phyloP scores from a whole-genome alignment of 2,797 vertebrate species.

The Octomys mimax region DNA sequence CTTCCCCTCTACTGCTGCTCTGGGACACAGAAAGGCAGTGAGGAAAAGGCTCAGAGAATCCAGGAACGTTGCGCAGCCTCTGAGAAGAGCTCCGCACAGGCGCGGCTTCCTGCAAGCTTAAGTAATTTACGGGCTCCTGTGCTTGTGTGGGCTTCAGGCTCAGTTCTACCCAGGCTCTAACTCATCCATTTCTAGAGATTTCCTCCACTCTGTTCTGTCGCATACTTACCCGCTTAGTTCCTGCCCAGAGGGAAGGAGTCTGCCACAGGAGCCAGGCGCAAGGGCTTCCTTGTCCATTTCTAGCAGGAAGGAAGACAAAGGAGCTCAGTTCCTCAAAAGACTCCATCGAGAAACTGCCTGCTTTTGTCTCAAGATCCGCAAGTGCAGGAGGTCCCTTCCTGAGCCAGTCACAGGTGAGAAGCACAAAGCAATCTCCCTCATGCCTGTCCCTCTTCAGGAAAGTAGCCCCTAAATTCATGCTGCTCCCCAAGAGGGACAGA shows the following conservation, averaged over 20 bases:
- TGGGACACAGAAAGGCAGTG: background rate
- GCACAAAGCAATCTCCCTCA: background rate
- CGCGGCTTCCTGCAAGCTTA: background rate
- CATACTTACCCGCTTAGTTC: background rate
- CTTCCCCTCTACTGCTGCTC: background rate
- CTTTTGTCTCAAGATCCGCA: background rate
- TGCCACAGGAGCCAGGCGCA: background rate
- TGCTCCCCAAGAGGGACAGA: background rate
- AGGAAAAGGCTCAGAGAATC: background rate
- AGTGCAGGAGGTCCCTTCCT: no score
- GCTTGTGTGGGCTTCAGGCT: background rate
- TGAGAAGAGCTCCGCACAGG: background rate
- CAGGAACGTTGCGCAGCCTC: background rate
- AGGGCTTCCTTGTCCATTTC: background rate
- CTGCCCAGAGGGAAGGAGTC: background rate
- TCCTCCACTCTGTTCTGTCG: background rate
- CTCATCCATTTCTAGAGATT: background rate
- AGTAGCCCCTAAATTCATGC: background rate
- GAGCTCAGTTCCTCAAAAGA: background rate
- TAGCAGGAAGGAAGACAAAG: background rate
- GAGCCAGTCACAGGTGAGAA: background rate
- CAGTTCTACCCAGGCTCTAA: background rate
- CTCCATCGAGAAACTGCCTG: background rate
- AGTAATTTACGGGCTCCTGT: rapidly evolving
- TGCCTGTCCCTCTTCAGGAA: background rate